These are phyloP conservation scores for Antitype chi DNA, from an alignment of 2,888 invertebrate species.

Conservation along the genomic window DNA sequence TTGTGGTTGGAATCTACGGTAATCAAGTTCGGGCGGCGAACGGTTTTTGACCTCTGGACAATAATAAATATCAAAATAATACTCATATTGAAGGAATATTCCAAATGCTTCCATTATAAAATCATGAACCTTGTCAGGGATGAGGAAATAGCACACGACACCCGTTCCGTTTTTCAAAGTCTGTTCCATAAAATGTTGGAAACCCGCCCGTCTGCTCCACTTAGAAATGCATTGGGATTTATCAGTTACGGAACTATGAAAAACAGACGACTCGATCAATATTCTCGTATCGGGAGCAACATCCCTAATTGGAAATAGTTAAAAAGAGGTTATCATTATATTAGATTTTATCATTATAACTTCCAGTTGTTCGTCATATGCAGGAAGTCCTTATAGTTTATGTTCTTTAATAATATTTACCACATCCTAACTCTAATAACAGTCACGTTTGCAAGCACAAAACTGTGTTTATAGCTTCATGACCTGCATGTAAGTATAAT, in stretches of 20 bases:
- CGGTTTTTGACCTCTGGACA: neutral
- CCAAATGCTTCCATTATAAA: neutral
- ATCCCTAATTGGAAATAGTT: neutral
- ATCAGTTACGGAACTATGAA: slow-evolving; percentile 20
- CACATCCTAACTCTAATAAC: slow-evolving; percentile 37
- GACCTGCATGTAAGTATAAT: slow-evolving; percentile 15
- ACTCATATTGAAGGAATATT: neutral
- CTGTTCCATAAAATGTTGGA: slow-evolving; percentile 29
- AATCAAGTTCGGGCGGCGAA: neutral
- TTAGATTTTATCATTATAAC: neutral
- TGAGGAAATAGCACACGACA: slow-evolving; percentile 30
- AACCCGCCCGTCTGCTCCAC: slow-evolving; percentile 29
- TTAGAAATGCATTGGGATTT: slow-evolving; percentile 29
- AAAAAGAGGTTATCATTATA: neutral
- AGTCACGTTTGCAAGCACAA: slow-evolving; percentile 22
- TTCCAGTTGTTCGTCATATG: slow-evolving; percentile 20
- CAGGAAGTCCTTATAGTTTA: slow-evolving; percentile 44
- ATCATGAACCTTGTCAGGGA: slow-evolving; percentile 11
- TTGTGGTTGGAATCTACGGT: neutral
- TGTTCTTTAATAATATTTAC: slow-evolving; percentile 26
- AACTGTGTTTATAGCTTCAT: slow-evolving; percentile 1
- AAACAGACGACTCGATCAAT: slow-evolving; percentile 35
- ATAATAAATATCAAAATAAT: neutral
- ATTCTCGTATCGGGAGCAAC: neutral
- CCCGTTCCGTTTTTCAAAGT: slow-evolving; percentile 1